Evolutionary conservation across 2,888 invertebrate genomes (phyloP), one percentile per base, ranked within the genome.

Genomic region (Acronicta alni): DNA sequence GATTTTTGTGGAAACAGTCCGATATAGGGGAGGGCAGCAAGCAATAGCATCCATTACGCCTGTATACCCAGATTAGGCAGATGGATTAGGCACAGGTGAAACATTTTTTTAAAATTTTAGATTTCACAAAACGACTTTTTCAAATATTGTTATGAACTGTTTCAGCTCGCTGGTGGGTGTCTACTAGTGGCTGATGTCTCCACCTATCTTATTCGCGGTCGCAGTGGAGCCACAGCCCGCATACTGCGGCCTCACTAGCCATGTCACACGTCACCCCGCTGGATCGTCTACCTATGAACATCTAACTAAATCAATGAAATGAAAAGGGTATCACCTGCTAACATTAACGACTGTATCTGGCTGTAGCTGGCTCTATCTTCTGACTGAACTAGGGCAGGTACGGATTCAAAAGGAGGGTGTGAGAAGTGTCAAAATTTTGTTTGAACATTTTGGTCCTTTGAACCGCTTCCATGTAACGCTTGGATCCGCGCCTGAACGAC

Each of bases 401-500:
- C 30, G 30, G 30, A 30, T 30, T 30, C 30, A 30, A 30, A 30
- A 30, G 30, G 30, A 61, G 64, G 63, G 63, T 67, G 67, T 35
- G 59, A 67, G 60, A 67, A 60, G 67, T 16, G 14, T 6, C 17
- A 10, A 3, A 12, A 57, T n/a, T n/a, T n/a, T n/a, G n/a, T n/a
- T n/a, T n/a, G n/a, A n/a, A n/a, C n/a, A n/a, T n/a, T 0, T 42
- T 38, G 0, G 30, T 30, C 30, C 12, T 30, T 30, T 30, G 12
- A 30, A 2, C 30, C 30, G 10, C 30, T 30, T 12, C 10, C 12
- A 12, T n/a, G n/a, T n/a, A n/a, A n/a, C n/a, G n/a, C n/a, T n/a
- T n/a, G n/a, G n/a, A n/a, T n/a, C n/a, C n/a, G n/a, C n/a, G n/a
- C n/a, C n/a, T n/a, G n/a, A n/a, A n/a, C n/a, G n/a, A n/a, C n/a